Percentiles rank a stretch among this genome's conserved stretches.
phyloP scores from a whole-genome alignment of 1,140 invertebrate species.

The Zaprionus inermis region DNA sequence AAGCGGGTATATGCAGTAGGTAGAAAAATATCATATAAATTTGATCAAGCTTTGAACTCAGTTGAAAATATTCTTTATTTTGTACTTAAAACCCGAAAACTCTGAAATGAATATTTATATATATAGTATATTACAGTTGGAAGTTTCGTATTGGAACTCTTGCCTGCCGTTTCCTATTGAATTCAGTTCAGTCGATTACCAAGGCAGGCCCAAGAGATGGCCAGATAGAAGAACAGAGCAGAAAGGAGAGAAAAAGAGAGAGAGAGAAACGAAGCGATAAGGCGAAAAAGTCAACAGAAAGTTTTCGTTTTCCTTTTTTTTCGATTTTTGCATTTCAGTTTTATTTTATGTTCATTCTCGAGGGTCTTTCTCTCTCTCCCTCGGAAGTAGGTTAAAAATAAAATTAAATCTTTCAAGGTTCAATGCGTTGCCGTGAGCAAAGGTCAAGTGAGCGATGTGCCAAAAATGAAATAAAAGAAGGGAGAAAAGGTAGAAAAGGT shows the following conservation, averaged over 20 bases:
- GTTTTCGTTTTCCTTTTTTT: slow-evolving; percentile 25
- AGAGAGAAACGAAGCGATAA: slow-evolving; percentile 23
- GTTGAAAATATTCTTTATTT: too few relatives aligned
- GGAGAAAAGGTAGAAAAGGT: too few relatives aligned
- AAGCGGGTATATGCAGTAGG: background rate
- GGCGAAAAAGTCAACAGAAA: slow-evolving; percentile 35
- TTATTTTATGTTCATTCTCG: slow-evolving; percentile 14
- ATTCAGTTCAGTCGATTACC: slow-evolving; percentile 64
- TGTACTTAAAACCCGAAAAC: too few relatives aligned
- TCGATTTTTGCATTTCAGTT: slow-evolving; percentile 30
- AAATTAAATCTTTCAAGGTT: slow-evolving; percentile 55
- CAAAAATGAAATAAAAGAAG: too few relatives aligned
- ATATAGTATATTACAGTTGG: slow-evolving; percentile 7
- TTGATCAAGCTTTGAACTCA: too few relatives aligned
- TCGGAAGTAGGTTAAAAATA: slow-evolving; percentile 46
- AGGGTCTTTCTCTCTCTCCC: background rate
- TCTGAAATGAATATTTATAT: too few relatives aligned
- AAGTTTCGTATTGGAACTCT: background rate
- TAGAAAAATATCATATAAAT: background rate
- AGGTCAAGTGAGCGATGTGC: slow-evolving; percentile 38
- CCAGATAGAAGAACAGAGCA: too few relatives aligned
- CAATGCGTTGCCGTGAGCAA: slow-evolving; percentile 32
- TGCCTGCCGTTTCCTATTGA: slow-evolving; percentile 32
- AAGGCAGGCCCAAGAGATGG: slow-evolving; percentile 29
- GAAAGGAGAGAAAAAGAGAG: slow-evolving; percentile 12